Percentiles rank a stretch among this genome's conserved stretches.
Conservation (phyloP, 2,888 invertebrate species). For the Ceraclea dissimilis region DNA sequence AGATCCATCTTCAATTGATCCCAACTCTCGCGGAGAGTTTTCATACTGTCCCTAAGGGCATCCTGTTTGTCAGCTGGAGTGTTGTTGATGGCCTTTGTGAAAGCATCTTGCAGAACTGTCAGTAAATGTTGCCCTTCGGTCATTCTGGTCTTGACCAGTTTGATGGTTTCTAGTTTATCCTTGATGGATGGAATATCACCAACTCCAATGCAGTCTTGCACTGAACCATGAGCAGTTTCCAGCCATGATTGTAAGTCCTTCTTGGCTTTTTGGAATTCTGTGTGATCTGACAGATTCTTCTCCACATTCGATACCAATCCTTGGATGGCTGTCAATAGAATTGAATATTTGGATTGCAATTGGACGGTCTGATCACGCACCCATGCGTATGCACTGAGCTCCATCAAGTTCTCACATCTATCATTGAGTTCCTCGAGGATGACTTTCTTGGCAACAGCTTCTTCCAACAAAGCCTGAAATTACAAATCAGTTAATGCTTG, state of each 20-base stretch:
- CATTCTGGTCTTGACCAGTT: constrained; percentile 63
- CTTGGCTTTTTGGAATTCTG: constrained; percentile 82
- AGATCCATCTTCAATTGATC: constrained; percentile 81
- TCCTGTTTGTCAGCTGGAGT: constrained; percentile 77
- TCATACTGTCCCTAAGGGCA: constrained; percentile 66
- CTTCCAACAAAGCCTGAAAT: constrained; percentile 59
- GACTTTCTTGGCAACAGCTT: constrained; percentile 68
- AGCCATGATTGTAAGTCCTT: constrained; percentile 80
- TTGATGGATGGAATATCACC: constrained; percentile 71
- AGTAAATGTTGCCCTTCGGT: constrained; percentile 82
- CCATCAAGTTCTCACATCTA: constrained; percentile 79
- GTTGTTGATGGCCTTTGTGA: constrained; percentile 75
- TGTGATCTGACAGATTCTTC: constrained; percentile 84
- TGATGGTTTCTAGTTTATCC: constrained; percentile 74
- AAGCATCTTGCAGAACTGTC: constrained; percentile 75
- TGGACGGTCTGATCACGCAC: constrained; percentile 82
- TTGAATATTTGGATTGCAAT: constrained; percentile 74
- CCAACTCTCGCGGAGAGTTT: constrained; percentile 76
- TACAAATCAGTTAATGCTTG: not conserved
- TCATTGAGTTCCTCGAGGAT: constrained; percentile 79
- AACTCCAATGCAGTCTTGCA: constrained; percentile 75
- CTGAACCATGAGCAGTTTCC: constrained; percentile 68
- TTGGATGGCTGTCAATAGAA: constrained; percentile 70
- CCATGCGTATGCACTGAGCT: constrained; percentile 75
- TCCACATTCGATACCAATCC: constrained; percentile 78